Base-by-base conservation (phyloP, 2,797 vertebrate species). In the Catharus ustulatus region DNA sequence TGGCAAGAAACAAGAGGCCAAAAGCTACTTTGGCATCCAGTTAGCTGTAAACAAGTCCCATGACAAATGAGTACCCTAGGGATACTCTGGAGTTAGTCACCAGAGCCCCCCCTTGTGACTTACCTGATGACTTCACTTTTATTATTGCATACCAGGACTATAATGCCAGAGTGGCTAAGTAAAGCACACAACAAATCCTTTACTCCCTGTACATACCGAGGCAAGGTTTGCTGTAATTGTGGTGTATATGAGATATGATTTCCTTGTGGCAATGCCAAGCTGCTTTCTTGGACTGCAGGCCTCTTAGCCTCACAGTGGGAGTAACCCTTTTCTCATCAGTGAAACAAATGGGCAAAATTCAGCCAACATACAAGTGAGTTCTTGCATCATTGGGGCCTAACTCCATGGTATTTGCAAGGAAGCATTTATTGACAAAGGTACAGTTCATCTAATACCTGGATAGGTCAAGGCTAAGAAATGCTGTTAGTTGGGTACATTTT, bases 81-180 rank as follows among this genome's bases (percentile, higher is more conserved):
- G 84, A 74, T 13, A 57, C 32, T 68, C 38, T 69, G 61, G 30
- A 69, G 45, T 91, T 91, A 81, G 76, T 90, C 84, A 92, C 30
- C 68, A 85, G 71, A 86, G 40, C 4, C 23, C 15, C 27, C 12
- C 46, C 30, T 38, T 63, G 59, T 87, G 89, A 77, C 36, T 88
- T 52, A 11, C 16, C 36, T 78, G 51, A 84, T 81, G 90, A 78
- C 43, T 87, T 95, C 46, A 61, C 22, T 94, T 83, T 68, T 88
- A 21, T 91, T 80, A 61, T 71, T 84, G 48, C n/a, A 29, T 42
- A 57, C 36, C 48, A 48, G 61, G 30, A 54, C 54, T 77, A 8
- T 24, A 95, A 72, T 45, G 36, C 43, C 57, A 67, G 36, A 89
- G 46, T 20, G 38, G 34, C 42, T 78, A 69, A 84, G 24, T 46